These are phyloP conservation scores for Paramuricea clavata DNA, from an alignment of 92 coral and sea anemone genomes.

Conservation along the genomic window DNA sequence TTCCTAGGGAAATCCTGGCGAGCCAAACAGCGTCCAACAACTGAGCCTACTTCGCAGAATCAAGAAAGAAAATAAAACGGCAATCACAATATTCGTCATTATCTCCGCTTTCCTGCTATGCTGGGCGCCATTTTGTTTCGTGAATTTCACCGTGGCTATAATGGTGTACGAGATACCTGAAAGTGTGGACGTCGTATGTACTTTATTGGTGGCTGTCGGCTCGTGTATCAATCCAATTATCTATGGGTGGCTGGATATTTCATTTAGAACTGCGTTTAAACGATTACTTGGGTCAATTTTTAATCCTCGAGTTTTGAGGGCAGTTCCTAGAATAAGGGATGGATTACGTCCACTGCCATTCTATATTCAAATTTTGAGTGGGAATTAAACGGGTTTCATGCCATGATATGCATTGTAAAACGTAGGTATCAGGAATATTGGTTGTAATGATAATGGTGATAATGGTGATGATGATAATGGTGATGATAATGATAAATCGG, in stretches of 20 bases:
- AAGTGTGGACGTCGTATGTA: neutral
- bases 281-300: neutral
- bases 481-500: too few species aligned
- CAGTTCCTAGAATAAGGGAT: neutral
- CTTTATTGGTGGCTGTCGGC: constrained; percentile 9
- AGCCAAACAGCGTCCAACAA: neutral
- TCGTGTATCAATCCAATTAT: constrained; percentile 19
- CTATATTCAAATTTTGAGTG: neutral
- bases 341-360: neutral
- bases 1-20: neutral
- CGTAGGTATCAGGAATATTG: too few species aligned
- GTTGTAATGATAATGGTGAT: too few species aligned
- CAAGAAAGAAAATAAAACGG: constrained; percentile 27
- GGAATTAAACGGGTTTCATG: too few species aligned
- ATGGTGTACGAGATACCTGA: neutral
- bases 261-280: constrained; percentile 26
- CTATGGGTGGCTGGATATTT: constrained; percentile 23
- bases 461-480: too few species aligned
- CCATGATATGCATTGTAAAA: too few species aligned
- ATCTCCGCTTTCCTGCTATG: constrained; percentile 9
- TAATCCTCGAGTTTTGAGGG: neutral
- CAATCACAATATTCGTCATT: constrained; percentile 24
- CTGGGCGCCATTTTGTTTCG: constrained; percentile 26
- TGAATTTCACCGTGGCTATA: constrained; percentile 1
- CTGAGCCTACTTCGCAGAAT: constrained; percentile 2